phyloP scores from a whole-genome alignment of 2,888 invertebrate species.

The Exocentrus adspersus region DNA sequence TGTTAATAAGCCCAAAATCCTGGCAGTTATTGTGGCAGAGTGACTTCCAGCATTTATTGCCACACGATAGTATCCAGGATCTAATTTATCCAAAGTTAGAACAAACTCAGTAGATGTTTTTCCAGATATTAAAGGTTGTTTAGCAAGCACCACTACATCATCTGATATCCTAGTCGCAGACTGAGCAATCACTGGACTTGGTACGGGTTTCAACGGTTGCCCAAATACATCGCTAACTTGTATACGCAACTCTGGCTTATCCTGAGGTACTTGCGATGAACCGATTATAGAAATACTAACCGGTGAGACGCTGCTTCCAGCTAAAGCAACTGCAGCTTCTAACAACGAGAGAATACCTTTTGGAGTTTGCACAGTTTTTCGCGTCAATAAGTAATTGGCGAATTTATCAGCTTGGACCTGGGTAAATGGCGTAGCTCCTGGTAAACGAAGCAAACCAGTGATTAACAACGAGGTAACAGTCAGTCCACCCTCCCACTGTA shows the following conservation, averaged over 20 bases:
- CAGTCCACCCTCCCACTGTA: constrained; percentile 93
- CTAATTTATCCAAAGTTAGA: constrained; percentile 81
- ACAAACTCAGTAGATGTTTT: constrained; percentile 76
- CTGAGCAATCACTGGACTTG: constrained; percentile 77
- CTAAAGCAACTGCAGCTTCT: constrained; percentile 74
- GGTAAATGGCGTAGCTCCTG: constrained; percentile 75
- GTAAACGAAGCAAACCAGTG: constrained; percentile 65
- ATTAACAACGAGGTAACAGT: constrained; percentile 77
- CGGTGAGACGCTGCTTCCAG: constrained; percentile 72
- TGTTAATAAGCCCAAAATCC: constrained; percentile 80
- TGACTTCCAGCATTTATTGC: constrained; percentile 77
- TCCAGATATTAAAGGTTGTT: constrained; percentile 68
- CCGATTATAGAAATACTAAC: constrained; percentile 85
- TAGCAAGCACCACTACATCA: constrained; percentile 79
- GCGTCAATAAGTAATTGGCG: constrained; percentile 81
- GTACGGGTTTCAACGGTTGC: constrained; percentile 73
- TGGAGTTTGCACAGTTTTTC: constrained; percentile 87
- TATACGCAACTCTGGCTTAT: constrained; percentile 72
- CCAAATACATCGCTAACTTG: constrained; percentile 81
- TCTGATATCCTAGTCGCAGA: constrained; percentile 78
- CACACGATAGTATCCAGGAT: constrained; percentile 87
- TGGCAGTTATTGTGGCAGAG: constrained; percentile 65
- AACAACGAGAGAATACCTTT: constrained; percentile 85
- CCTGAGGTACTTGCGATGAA: constrained; percentile 78
- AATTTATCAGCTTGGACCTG: constrained; percentile 88